Conservation (phyloP, 2,888 invertebrate species). For the Phyllotreta striolata region DNA sequence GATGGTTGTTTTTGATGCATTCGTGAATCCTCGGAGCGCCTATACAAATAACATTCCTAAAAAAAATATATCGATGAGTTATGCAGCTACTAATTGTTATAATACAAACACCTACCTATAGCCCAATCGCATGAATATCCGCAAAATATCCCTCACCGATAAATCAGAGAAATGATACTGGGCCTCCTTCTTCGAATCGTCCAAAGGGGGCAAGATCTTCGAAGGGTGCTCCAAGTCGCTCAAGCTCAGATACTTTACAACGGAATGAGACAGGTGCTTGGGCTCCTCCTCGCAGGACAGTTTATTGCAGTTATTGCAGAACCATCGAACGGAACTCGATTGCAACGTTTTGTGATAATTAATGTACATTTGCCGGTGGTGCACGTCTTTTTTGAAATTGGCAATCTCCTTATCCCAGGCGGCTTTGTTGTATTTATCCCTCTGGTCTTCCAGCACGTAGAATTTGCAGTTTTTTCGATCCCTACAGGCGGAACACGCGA, state of each 20-base stretch:
- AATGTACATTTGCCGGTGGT: slow-evolving; percentile 65
- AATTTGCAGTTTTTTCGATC: slow-evolving; percentile 80
- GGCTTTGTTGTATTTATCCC: slow-evolving; percentile 53
- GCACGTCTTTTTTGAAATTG: slow-evolving; percentile 62
- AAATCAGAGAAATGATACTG: slow-evolving; percentile 85
- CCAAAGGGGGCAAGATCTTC: slow-evolving; percentile 72
- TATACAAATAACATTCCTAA: slow-evolving; percentile 80
- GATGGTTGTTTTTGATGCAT: slow-evolving; percentile 62
- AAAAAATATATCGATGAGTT: slow-evolving; percentile 48
- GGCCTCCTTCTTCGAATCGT: slow-evolving; percentile 82
- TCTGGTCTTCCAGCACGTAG: slow-evolving; percentile 66
- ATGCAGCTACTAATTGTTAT: neutral
- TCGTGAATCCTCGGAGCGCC: slow-evolving; percentile 87
- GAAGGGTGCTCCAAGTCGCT: slow-evolving; percentile 71
- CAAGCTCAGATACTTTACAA: slow-evolving; percentile 65
- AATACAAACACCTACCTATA: slow-evolving; percentile 62
- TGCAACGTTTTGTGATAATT: slow-evolving; percentile 63
- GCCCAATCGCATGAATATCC: slow-evolving; percentile 68
- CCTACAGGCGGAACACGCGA: slow-evolving; percentile 84
- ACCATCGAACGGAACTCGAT: slow-evolving; percentile 63
- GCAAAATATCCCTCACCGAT: slow-evolving; percentile 70
- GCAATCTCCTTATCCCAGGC: slow-evolving; percentile 64
- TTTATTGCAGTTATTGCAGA: slow-evolving; percentile 71
- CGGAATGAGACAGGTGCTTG: slow-evolving; percentile 67
- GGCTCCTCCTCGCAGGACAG: slow-evolving; percentile 57